Base-by-base conservation (phyloP, 2,797 vertebrate species). In the Syngnathus acus region DNA sequence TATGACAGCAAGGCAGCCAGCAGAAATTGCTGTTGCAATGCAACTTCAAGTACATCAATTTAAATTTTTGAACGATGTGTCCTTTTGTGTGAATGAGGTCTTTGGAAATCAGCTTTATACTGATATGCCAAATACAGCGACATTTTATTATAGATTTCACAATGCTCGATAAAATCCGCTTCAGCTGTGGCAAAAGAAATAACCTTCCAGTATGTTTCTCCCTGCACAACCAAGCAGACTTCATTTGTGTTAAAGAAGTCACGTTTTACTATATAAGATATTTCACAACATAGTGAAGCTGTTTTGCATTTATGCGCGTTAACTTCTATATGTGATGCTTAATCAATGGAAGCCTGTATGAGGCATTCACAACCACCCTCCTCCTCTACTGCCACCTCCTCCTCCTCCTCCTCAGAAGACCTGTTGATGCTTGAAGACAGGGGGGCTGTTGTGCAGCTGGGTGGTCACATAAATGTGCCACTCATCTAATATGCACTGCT, bases 391-490 rank as follows among this genome's bases (percentile, higher is more conserved):
- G 32, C 32, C 32, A 32, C 32, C 72, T 70, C 72, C 64, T 64
- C 71, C 77, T 58, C 74, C 71, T 63, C 75, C 73, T 74, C 72
- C 78, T 87, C 86, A 81, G 84, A 73, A 71, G 82, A 88, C 87
- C 84, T 83, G 85, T 86, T 83, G 86, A 84, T 84, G 87, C 83
- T 61, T 69, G 75, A 65, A 87, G 83, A 90, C 87, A 90, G 88
- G 84, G 77, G 69, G 71, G 73, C 73, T 81, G 84, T 89, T 91
- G 87, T 91, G 82, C 72, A 70, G 77, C 80, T 74, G 74, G 83
- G 82, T 80, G 82, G 83, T 79, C 77, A 48, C 77, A 82, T 80
- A 82, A 83, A 89, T 86, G 86, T 84, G 78, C 68, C 84, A 55
- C 82, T 88, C 87, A 87, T 90, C 84, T 77, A 85, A 84, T 82